Conservation (phyloP, 2,797 vertebrate genomes). For the Cossypha polioptera region DNA sequence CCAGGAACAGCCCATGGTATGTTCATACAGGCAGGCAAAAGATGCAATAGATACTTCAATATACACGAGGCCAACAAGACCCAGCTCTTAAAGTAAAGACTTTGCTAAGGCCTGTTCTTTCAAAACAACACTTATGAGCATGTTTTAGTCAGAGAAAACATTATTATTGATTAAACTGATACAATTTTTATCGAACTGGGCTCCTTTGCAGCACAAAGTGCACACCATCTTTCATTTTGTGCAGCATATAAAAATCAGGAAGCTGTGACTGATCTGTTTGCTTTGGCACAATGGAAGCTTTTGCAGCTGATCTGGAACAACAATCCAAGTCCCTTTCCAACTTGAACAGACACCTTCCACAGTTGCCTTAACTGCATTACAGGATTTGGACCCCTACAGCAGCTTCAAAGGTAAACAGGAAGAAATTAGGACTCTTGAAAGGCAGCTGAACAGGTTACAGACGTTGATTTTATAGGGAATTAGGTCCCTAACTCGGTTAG, state of each 20-base stretch:
- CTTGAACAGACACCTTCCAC: background rate
- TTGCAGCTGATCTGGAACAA: background rate
- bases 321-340: background rate
- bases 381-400: background rate
- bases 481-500: background rate
- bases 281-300: background rate
- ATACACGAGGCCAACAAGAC: background rate
- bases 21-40: background rate
- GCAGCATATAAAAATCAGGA: background rate
- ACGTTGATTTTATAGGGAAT: background rate
- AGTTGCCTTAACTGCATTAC: background rate
- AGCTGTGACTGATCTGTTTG: background rate
- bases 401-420: background rate
- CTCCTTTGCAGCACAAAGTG: background rate
- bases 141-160: slow-evolving; percentile 8
- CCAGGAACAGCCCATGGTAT: background rate
- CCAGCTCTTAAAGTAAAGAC: background rate
- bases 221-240: background rate
- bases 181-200: background rate
- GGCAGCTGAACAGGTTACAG: background rate
- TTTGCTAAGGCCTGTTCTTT: background rate
- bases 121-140: background rate
- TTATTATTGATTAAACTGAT: slow-evolving; percentile 30
- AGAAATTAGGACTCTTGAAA: background rate
- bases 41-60: background rate